phyloP scores from a whole-genome alignment of 2,113 vertebrate species.

The Solea senegalensis region DNA sequence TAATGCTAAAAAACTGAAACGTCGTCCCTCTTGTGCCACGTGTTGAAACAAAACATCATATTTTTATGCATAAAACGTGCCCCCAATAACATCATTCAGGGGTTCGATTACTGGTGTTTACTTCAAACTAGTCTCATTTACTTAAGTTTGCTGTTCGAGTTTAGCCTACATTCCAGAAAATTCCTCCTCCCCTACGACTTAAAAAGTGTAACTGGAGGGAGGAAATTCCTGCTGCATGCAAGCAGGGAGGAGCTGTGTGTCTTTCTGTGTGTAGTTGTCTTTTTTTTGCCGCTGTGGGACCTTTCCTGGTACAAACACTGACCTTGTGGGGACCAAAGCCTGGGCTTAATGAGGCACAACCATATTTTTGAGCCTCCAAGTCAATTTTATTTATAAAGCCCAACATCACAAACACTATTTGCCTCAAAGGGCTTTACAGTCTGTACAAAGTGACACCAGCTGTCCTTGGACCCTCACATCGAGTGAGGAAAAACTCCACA shows the following conservation, averaged over 20 bases:
- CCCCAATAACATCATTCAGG: too few species aligned
- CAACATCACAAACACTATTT: too few species aligned
- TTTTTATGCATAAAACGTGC: neutral
- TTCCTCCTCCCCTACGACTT: conserved; percentile 3
- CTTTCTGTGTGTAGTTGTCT: conserved; percentile 7
- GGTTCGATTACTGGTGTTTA: too few species aligned
- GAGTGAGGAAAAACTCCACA: too few species aligned
- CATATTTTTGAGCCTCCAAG: too few species aligned
- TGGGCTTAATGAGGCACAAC: too few species aligned
- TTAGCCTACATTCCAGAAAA: conserved; percentile 55
- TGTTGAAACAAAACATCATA: conserved; percentile 8
- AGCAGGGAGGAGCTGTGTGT: conserved; percentile 61
- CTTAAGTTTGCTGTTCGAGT: neutral
- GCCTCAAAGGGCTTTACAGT: too few species aligned
- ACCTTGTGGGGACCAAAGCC: too few species aligned
- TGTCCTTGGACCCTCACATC: too few species aligned
- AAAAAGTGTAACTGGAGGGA: conserved; percentile 36
- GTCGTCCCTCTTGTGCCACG: conserved; percentile 30
- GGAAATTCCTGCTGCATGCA: conserved; percentile 38
- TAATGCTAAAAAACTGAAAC: neutral
- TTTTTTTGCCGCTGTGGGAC: neutral
- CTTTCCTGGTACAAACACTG: neutral
- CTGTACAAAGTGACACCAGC: too few species aligned
- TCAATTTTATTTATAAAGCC: too few species aligned
- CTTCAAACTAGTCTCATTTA: too few species aligned